These are phyloP conservation scores for Poeciliopsis turrubarensis DNA, from an alignment of 2,113 vertebrate species.

Conservation along the genomic window DNA sequence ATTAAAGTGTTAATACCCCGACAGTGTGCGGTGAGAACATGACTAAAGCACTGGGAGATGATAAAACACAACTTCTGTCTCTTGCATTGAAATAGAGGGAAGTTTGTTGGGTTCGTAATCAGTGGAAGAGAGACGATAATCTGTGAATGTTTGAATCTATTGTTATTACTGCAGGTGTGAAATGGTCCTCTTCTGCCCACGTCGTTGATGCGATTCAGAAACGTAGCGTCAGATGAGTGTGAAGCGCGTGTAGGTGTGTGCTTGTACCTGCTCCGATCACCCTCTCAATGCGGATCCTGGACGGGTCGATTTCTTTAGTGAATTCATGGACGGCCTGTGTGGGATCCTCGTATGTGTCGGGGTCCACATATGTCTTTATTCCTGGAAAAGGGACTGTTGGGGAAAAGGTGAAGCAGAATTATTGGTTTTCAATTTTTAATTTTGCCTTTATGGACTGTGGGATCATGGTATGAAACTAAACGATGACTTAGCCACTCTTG, in stretches of 20 bases:
- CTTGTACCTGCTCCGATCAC: slow-evolving; percentile 92
- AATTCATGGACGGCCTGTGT: slow-evolving; percentile 94
- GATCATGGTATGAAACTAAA: slow-evolving; percentile 2
- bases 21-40: slow-evolving; percentile 32
- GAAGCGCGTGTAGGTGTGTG: slow-evolving; percentile 2
- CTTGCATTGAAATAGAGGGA: slow-evolving; percentile 4
- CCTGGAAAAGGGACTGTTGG: slow-evolving; percentile 88
- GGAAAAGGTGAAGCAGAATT: slow-evolving; percentile 14
- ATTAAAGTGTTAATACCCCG: slow-evolving; percentile 46
- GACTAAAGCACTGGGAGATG: slow-evolving; percentile 34
- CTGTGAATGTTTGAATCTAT: slow-evolving; percentile 42
- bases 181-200: slow-evolving; percentile 8
- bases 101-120: slow-evolving; percentile 15
- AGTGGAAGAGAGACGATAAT: slow-evolving; percentile 44
- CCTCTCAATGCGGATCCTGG: slow-evolving; percentile 94
- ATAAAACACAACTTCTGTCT: slow-evolving; percentile 8
- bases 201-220: not conserved
- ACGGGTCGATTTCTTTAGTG: slow-evolving; percentile 95
- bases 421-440: not conserved
- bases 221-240: slow-evolving; percentile 5
- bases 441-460: not conserved
- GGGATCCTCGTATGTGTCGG: slow-evolving; percentile 95
- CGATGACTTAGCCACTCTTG: not conserved
- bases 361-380: slow-evolving; percentile 94
- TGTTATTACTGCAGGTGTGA: slow-evolving; percentile 30